phyloP scores from a whole-genome alignment of 2,113 vertebrate genomes.

The Labeo rohita region DNA sequence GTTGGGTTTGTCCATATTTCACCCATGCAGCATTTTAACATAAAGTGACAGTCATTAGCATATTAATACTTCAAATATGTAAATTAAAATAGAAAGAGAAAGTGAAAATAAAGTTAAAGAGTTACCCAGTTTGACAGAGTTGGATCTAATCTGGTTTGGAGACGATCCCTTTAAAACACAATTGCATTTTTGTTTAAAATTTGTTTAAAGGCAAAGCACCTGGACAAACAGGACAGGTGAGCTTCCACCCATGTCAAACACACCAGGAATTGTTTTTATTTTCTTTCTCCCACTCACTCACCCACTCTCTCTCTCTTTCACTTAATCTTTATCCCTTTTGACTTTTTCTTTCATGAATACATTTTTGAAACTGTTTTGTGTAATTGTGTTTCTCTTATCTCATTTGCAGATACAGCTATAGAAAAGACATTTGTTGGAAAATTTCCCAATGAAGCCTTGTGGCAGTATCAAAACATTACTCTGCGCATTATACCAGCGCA shows the following conservation, averaged over 20 bases:
- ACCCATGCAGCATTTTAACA: background rate
- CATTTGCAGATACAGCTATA: background rate
- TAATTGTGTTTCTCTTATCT: background rate
- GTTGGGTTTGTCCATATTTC: too few relatives aligned
- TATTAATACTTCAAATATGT: background rate
- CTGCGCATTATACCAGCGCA: background rate
- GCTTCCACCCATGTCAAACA: background rate
- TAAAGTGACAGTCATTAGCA: background rate
- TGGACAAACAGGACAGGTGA: background rate
- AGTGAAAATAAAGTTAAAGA: background rate
- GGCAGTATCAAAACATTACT: background rate
- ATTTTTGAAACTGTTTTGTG: background rate
- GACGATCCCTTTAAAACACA: background rate
- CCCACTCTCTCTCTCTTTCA: background rate
- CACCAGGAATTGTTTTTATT: background rate
- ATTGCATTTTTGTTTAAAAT: background rate
- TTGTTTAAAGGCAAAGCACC: constrained; percentile 10
- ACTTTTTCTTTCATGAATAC: background rate
- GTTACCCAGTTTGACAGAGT: background rate
- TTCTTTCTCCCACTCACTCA: background rate
- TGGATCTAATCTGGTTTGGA: background rate
- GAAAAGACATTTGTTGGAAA: background rate
- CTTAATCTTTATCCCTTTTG: background rate
- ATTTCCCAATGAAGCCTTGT: background rate
- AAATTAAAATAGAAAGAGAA: background rate